These are phyloP conservation scores for Epinephelus fuscoguttatus DNA, from an alignment of 2,113 vertebrate species.

Conservation along the genomic window DNA sequence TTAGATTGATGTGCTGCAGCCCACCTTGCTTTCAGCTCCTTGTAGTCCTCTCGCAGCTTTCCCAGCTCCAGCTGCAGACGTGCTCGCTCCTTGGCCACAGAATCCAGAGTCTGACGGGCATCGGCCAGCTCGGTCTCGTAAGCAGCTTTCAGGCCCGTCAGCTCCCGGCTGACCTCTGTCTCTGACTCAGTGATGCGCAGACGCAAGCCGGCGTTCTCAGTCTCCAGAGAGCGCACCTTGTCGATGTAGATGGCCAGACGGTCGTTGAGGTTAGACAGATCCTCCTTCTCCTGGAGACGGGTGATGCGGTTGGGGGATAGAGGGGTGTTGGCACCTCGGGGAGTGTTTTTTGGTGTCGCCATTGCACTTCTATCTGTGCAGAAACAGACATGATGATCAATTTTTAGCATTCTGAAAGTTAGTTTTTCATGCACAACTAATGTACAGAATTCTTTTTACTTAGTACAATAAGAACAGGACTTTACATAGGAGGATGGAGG, in stretches of 20 bases:
- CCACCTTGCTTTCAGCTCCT: slow-evolving; percentile 96
- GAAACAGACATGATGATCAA: slow-evolving; percentile 3
- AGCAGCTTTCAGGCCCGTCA: slow-evolving; percentile 93
- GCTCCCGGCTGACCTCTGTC: slow-evolving; percentile 94
- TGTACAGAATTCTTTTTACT: background rate
- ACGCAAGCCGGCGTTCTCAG: slow-evolving; percentile 93
- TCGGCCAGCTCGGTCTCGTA: slow-evolving; percentile 96
- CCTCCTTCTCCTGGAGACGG: slow-evolving; percentile 97
- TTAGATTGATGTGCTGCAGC: slow-evolving; percentile 16
- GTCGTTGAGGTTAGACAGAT: slow-evolving; percentile 96
- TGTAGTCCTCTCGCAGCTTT: slow-evolving; percentile 93
- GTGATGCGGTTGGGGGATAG: slow-evolving; percentile 96
- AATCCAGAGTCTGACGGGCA: slow-evolving; percentile 96
- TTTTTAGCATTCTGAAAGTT: background rate
- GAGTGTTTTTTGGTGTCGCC: slow-evolving; percentile 91
- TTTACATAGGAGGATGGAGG: background rate
- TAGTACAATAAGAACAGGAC: background rate
- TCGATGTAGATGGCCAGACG: slow-evolving; percentile 96
- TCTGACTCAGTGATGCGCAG: slow-evolving; percentile 97
- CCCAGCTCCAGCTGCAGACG: slow-evolving; percentile 95
- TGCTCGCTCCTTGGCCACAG: slow-evolving; percentile 96
- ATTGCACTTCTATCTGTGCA: slow-evolving; percentile 69
- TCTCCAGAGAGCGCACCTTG: slow-evolving; percentile 95
- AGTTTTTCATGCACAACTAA: background rate
- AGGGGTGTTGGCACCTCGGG: slow-evolving; percentile 77